These are phyloP conservation scores for Lasiommata megera DNA, from an alignment of 2,888 invertebrate species.

Conservation along the genomic window DNA sequence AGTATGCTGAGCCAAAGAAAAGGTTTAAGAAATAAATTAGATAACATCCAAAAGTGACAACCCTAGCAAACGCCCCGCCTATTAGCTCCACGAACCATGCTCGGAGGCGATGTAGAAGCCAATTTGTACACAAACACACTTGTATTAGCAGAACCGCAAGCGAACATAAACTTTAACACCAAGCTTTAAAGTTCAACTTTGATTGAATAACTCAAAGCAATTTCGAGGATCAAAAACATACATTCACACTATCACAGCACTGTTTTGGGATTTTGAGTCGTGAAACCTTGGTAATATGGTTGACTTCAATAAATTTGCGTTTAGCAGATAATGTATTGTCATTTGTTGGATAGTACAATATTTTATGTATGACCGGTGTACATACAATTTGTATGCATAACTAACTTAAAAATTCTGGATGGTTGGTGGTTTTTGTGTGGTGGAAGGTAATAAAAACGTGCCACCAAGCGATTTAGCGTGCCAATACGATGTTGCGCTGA, in stretches of 20 bases:
- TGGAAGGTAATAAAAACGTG: too few species aligned
- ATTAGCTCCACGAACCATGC: constrained; percentile 60
- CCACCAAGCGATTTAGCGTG: too few species aligned
- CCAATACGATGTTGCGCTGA: too few species aligned
- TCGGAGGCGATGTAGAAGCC: constrained; percentile 69
- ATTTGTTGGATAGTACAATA: not conserved
- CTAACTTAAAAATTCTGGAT: too few species aligned
- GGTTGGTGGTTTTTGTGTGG: too few species aligned
- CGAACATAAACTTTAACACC: not conserved
- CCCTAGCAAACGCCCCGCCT: constrained; percentile 63
- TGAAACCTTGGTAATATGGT: not conserved
- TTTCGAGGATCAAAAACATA: constrained; percentile 16
- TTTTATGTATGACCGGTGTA: not conserved
- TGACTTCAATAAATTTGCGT: not conserved
- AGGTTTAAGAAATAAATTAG: too few species aligned
- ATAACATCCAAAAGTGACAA: constrained; percentile 39
- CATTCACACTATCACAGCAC: constrained; percentile 5
- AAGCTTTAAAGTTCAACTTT: not conserved
- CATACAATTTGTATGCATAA: not conserved
- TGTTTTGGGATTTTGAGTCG: not conserved
- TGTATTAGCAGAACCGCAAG: constrained; percentile 8
- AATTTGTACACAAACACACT: constrained; percentile 59
- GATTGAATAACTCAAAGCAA: not conserved
- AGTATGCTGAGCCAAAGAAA: too few species aligned
- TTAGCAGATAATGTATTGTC: not conserved